Evolutionary conservation across 1,140 invertebrate species (phyloP).

Genomic region (Drosophila nikananu): DNA sequence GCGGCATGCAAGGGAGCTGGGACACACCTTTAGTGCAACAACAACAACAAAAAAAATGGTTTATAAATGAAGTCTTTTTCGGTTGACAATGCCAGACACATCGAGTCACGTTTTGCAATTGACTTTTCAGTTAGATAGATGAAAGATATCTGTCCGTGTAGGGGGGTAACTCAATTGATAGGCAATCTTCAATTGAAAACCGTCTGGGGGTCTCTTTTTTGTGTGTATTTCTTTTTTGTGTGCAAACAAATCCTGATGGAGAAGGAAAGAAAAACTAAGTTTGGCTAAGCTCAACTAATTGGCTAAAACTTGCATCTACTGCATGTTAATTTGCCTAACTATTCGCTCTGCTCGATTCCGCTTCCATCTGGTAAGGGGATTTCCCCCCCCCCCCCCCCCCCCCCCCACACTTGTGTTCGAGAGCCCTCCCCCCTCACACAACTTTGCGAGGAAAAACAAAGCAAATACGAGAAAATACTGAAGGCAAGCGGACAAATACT

Average conservation of each 20-base stretch:
- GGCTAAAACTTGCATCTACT: slow-evolving; percentile 76
- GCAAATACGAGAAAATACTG: slow-evolving; percentile 56
- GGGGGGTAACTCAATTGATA: slow-evolving; percentile 24
- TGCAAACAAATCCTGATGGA: slow-evolving; percentile 27
- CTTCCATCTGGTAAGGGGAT: background rate
- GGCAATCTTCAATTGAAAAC: slow-evolving; percentile 53
- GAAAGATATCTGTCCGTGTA: slow-evolving; percentile 19
- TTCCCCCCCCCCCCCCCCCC: background rate
- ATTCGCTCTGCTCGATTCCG: slow-evolving; percentile 20
- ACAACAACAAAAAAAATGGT: slow-evolving; percentile 28
- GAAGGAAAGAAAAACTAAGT: slow-evolving; percentile 40
- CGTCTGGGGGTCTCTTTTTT: slow-evolving; percentile 19
- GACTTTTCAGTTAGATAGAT: slow-evolving; percentile 48
- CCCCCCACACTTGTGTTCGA: background rate
- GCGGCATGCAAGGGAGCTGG: background rate
- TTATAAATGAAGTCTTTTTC: slow-evolving; percentile 64
- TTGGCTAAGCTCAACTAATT: slow-evolving; percentile 72
- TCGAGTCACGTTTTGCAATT: slow-evolving; percentile 71
- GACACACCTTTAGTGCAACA: slow-evolving; percentile 61
- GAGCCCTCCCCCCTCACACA: slow-evolving; percentile 15
- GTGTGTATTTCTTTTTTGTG: background rate
- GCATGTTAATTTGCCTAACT: slow-evolving; percentile 78
- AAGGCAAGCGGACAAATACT: slow-evolving; percentile 43
- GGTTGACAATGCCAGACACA: slow-evolving; percentile 54
- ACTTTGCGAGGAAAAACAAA: slow-evolving; percentile 63